Evolutionary conservation across 2,113 vertebrate genomes (phyloP), one percentile per base, ranked within the genome.

Genomic region (Calyptomena viridis): DNA sequence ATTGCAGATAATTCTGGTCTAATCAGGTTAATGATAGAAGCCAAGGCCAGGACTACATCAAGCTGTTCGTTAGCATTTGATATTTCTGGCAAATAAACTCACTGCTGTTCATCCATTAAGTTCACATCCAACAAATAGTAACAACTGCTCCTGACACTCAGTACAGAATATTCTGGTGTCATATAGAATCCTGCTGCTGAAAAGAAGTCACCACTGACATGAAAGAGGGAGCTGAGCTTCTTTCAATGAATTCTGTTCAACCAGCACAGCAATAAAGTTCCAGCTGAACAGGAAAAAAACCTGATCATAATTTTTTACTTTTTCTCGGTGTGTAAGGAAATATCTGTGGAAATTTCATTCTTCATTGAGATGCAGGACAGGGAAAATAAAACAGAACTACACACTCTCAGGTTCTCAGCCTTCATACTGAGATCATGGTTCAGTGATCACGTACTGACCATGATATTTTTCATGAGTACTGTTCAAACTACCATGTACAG

Each of bases 61-160:
- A 96, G 93, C 90, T 97, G 94, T 95, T 97, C n/a, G 0, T 92
- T 95, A 96, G 75, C 92, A 95, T 95, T 96, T 97, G 93, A 93
- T 96, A 93, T 93, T 96, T 93, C 94, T 95, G 94, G 95, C 90
- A 93, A 93, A 94, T 88, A 92, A 94, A 92, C 59, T 92, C 85
- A 72, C 85, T 92, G 90, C 93, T 95, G 92, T 75, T 96, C 90
- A 89, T 12, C 72, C 85, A 92, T 88, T 93, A 81, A 81, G 93
- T 78, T 93, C 76, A 59, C 76, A 81, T 94, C 88, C 92, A 95
- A 68, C 68, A 95, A 93, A 91, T 25, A 78, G 73, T 40, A 90
- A 33, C 91, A 89, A 94, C 78, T 76, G 87, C 75, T 93, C 58
- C 82, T 77, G 59, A 80, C 44, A 58, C 25, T 91, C 87, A 47